phyloP scores from a whole-genome alignment of 1,140 invertebrate genomes.

The Leptonema lineaticorne region DNA sequence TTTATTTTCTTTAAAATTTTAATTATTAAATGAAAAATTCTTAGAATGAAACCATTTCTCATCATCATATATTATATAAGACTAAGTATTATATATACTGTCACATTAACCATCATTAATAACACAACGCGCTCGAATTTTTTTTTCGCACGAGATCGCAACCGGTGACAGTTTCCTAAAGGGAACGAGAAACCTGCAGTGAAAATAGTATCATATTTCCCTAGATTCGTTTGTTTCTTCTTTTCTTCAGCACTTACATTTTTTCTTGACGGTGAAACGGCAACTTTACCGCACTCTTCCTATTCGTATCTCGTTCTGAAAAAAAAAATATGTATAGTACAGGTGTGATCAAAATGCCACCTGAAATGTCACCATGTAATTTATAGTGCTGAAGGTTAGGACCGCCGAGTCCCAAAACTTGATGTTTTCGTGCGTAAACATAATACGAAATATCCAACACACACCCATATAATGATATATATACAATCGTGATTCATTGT shows the following conservation, averaged over 20 bases:
- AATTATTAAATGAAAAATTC: too few species aligned
- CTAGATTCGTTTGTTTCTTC: neutral
- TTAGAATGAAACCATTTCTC: too few species aligned
- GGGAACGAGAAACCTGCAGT: neutral
- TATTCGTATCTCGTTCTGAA: neutral
- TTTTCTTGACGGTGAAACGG: neutral
- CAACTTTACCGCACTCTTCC: neutral
- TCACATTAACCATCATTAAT: neutral
- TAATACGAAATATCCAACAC: neutral
- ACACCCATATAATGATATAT: too few species aligned
- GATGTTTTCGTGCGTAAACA: neutral
- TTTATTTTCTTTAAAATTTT: too few species aligned
- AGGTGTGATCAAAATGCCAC: constrained; percentile 17
- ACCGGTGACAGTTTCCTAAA: neutral
- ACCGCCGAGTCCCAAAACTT: constrained; percentile 2
- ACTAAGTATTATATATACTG: too few species aligned
- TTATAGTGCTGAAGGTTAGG: constrained; percentile 13
- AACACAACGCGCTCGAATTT: neutral
- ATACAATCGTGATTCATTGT: too few species aligned
- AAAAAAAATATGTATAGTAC: neutral
- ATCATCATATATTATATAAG: too few species aligned
- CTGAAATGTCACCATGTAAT: constrained; percentile 13
- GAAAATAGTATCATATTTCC: constrained; percentile 11
- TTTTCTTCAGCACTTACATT: neutral
- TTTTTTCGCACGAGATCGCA: too few species aligned